A percentile compares a stretch with the other conserved stretches of the same genome.
Evolutionary conservation across 1,140 invertebrate species (phyloP).

Genomic region (Chelonus insularis): DNA sequence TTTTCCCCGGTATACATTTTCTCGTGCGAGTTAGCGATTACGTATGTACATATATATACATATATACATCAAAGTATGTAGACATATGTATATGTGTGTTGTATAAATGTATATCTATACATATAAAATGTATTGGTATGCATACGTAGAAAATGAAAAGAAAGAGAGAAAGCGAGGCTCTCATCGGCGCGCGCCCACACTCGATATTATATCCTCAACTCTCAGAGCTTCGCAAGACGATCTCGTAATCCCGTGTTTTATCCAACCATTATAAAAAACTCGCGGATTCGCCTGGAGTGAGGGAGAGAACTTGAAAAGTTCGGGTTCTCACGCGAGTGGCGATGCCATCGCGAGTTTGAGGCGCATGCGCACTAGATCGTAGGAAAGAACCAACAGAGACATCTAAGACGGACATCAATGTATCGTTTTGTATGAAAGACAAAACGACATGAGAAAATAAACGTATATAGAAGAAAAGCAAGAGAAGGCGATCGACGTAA

Average conservation of each 20-base stretch:
- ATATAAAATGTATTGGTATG: neutral
- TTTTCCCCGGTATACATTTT: conserved; percentile 4
- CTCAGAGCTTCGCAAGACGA: neutral
- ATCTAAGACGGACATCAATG: neutral
- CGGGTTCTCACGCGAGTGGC: conserved; percentile 23
- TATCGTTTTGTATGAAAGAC: neutral
- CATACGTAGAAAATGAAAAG: neutral
- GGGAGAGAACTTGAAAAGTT: conserved; percentile 16
- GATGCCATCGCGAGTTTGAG: neutral
- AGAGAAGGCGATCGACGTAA: neutral
- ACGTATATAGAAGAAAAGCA: neutral
- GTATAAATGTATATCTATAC: too few relatives aligned
- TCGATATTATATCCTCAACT: conserved; percentile 17
- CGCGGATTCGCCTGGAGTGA: neutral
- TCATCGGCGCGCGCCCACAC: conserved; percentile 24
- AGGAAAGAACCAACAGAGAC: neutral
- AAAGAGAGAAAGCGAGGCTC: conserved; percentile 16
- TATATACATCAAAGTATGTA: conserved; percentile 11
- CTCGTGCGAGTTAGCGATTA: neutral
- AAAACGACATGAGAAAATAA: conserved; percentile 5
- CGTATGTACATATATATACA: conserved; percentile 23
- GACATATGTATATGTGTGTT: too few relatives aligned
- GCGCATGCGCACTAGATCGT: too few relatives aligned
- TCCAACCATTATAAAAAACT: conserved; percentile 13
- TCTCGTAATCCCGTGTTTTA: conserved; percentile 27